Evolutionary conservation across 2,888 invertebrate genomes (phyloP).

Genomic region (Idaea dimidiata): DNA sequence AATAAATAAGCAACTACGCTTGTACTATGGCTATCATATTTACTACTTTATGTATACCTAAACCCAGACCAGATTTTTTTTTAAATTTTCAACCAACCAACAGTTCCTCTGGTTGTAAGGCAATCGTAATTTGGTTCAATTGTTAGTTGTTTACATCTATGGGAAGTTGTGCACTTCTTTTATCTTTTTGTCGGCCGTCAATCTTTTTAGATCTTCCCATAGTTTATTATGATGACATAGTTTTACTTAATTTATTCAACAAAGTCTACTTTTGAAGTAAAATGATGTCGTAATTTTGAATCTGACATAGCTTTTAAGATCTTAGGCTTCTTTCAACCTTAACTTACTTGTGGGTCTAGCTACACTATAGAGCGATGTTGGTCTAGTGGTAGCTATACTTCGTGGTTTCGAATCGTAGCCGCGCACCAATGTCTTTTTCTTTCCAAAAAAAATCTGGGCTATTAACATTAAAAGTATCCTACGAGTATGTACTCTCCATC

Average conservation of each 20-base stretch:
- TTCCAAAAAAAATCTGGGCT: too few relatives aligned
- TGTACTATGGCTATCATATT: too few relatives aligned
- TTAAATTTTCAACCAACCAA: not conserved
- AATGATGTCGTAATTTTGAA: slow-evolving; percentile 9
- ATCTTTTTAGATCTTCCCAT: not conserved
- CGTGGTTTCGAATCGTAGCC: too few relatives aligned
- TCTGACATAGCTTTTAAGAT: slow-evolving; percentile 9
- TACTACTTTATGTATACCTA: too few relatives aligned
- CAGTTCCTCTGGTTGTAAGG: not conserved
- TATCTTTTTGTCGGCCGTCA: not conserved
- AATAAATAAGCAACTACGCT: too few relatives aligned
- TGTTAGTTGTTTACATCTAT: not conserved
- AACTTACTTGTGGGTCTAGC: too few relatives aligned
- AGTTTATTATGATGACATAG: not conserved
- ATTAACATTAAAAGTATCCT: too few relatives aligned
- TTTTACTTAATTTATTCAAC: not conserved
- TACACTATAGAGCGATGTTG: too few relatives aligned
- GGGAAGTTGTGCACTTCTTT: not conserved
- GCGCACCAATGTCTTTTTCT: too few relatives aligned
- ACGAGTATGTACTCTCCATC: too few relatives aligned
- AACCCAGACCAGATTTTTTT: too few relatives aligned
- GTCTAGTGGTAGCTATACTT: too few relatives aligned
- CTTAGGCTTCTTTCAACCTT: slow-evolving; percentile 3
- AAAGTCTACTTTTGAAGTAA: not conserved
- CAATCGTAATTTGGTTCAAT: not conserved